These are phyloP conservation scores for Halcyon badia DNA, from an alignment of 2,797 vertebrate genomes.

Conservation along the genomic window DNA sequence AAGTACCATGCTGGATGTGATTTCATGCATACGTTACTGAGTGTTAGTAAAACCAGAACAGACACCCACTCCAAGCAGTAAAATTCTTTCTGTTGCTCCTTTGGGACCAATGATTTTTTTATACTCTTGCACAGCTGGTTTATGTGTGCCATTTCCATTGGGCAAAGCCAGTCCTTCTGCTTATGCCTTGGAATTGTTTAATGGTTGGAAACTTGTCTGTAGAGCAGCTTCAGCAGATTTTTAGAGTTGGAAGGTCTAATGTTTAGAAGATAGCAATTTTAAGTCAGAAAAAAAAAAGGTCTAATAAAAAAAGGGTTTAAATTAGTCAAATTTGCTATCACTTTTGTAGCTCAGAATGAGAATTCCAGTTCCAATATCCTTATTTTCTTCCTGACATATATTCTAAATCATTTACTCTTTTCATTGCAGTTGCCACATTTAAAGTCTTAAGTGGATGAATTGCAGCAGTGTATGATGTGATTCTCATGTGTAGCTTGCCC, in stretches of 20 bases:
- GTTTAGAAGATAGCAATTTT: constrained; percentile 17
- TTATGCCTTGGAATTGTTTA: constrained; percentile 39
- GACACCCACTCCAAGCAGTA: constrained; percentile 63
- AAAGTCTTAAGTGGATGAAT: background rate
- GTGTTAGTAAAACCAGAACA: constrained; percentile 75
- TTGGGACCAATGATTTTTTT: constrained; percentile 72
- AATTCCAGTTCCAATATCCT: background rate
- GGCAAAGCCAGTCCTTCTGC: constrained; percentile 16
- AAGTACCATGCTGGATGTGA: constrained; percentile 60
- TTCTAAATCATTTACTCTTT: constrained; percentile 26
- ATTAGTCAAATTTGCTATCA: constrained; percentile 13
- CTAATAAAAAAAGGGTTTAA: background rate
- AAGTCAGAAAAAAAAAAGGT: background rate
- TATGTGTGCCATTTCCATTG: constrained; percentile 66
- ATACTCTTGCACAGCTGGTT: constrained; percentile 71
- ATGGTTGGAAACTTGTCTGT: constrained; percentile 46
- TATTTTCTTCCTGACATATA: background rate
- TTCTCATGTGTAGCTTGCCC: background rate
- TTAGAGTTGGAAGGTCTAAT: background rate
- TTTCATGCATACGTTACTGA: constrained; percentile 65
- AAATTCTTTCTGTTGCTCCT: constrained; percentile 62
- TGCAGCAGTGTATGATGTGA: background rate
- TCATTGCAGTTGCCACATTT: background rate
- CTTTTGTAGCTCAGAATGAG: background rate
- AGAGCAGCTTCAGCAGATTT: constrained; percentile 48